Conservation (phyloP, 2,888 invertebrate species). For the Spodoptera littoralis region DNA sequence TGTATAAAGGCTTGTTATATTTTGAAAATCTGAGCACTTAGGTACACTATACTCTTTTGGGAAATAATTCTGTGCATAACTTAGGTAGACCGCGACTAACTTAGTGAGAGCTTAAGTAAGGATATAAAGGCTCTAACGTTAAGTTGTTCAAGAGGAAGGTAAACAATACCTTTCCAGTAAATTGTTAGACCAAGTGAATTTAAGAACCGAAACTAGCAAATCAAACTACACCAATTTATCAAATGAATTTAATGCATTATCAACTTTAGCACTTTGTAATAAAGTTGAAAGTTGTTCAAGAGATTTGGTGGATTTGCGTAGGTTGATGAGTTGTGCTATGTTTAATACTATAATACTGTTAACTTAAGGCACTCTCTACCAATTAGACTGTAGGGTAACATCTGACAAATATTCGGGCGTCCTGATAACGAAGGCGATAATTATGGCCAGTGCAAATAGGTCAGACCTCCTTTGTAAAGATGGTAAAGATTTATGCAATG, state of each 20-base stretch:
- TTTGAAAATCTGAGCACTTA: no score
- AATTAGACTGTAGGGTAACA: slow-evolving; percentile 6
- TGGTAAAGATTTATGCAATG: no score
- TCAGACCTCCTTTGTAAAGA: neutral
- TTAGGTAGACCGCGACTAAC: neutral
- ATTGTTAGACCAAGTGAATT: neutral
- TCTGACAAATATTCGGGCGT: neutral
- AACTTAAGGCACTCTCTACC: neutral
- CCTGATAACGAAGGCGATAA: slow-evolving; percentile 2
- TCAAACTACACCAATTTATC: no score
- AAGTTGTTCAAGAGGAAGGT: neutral
- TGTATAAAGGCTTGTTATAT: no score
- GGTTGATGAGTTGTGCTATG: no score
- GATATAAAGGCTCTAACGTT: slow-evolving; percentile 11
- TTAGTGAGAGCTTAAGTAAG: neutral
- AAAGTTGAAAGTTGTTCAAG: no score
- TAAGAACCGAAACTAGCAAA: neutral
- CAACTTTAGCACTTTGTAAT: neutral
- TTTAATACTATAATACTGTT: neutral
- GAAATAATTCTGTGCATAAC: neutral
- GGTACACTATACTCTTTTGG: no score
- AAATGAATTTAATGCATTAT: neutral
- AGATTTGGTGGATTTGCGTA: no score
- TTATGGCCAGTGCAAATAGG: neutral
- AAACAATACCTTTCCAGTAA: slow-evolving; percentile 5